Base-by-base conservation (phyloP, 2,797 vertebrate species). In the Sitta carolinensis region DNA sequence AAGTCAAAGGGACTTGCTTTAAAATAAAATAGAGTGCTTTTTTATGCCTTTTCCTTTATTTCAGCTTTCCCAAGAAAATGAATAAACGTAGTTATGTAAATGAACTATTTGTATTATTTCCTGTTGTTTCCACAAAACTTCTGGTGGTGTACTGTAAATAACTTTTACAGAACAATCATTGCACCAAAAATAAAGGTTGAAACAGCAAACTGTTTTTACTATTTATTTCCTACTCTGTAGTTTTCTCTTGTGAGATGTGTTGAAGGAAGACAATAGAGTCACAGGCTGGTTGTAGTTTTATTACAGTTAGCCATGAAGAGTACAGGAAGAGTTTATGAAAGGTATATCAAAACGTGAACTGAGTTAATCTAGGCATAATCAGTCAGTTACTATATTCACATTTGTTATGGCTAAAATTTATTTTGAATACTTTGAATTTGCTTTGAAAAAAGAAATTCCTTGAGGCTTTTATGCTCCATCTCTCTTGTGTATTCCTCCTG, bases 401-500 rank as follows among this genome's bases (percentile, higher is more conserved):
- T 59, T 75, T 90, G 27, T 68, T 45, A 29, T 48, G 36, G 9
- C 22, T 62, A 66, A 59, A 54, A 73, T 55, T 26, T 58, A 42
- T 69, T 66, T 34, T 5, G 3, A 54, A 21, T 73, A 38, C 21
- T 69, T 77, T 11, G 23, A 64, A 45, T 61, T 86, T 64, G 13
- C 17, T 68, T 64, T 68, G 13, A 19, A 59, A 83, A 77, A 47
- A 66, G 1, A 43, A 86, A 40, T 64, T 54, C 5, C 7, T 20
- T 47, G 43, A 51, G 21, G 4, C 5, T 75, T 93, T 92, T 84
- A n/a, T 69, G 18, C 6, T 19, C 4, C 8, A 61, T 20, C 11
- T 5, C 10, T 64, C 29, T n/a, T n/a, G 17, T 4, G 2, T 15
- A 32, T 8, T 7, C 7, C 16, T 2, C 5, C 17, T n/a, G 7